Evolutionary conservation across 1,140 invertebrate species (phyloP).

Genomic region (Rhizoglyphus robini): DNA sequence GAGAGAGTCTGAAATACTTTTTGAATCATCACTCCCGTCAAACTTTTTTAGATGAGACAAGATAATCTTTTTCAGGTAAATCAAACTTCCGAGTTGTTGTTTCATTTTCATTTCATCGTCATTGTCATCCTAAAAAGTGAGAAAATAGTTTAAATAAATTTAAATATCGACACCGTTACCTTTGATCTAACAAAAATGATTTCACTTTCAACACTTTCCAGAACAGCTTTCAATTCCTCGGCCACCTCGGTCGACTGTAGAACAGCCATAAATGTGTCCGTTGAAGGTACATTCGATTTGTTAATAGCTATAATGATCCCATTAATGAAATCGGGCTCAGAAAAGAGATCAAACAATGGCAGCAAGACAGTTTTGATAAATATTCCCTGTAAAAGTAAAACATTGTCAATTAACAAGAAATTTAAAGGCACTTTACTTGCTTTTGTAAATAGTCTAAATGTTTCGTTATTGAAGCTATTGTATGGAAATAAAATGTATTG

Average conservation of each 20-base stretch:
- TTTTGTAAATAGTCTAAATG: constrained; percentile 51
- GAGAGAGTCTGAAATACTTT: neutral
- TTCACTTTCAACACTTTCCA: constrained; percentile 60
- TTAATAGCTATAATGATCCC: constrained; percentile 67
- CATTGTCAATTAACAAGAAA: neutral
- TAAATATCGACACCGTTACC: neutral
- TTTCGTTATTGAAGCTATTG: constrained; percentile 68
- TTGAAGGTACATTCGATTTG: constrained; percentile 15
- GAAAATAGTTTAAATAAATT: neutral
- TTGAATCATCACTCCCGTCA: neutral
- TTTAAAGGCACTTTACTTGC: constrained; percentile 28
- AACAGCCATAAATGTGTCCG: constrained; percentile 62
- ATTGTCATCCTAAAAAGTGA: constrained; percentile 62
- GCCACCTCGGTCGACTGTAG: constrained; percentile 58
- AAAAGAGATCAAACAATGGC: constrained; percentile 62
- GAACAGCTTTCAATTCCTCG: constrained; percentile 63
- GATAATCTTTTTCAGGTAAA: constrained; percentile 61
- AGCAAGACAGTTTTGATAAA: constrained; percentile 61
- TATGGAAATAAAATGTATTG: constrained; percentile 68
- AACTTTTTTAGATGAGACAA: constrained; percentile 36
- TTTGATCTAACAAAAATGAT: constrained; percentile 58
- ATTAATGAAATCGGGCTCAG: constrained; percentile 89
- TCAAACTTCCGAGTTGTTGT: constrained; percentile 71
- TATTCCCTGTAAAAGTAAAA: constrained; percentile 51
- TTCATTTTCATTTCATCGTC: constrained; percentile 68